Percentiles rank a stretch among this genome's conserved stretches.
phyloP scores from a whole-genome alignment of 2,888 invertebrate genomes.

The Sesia bembeciformis region DNA sequence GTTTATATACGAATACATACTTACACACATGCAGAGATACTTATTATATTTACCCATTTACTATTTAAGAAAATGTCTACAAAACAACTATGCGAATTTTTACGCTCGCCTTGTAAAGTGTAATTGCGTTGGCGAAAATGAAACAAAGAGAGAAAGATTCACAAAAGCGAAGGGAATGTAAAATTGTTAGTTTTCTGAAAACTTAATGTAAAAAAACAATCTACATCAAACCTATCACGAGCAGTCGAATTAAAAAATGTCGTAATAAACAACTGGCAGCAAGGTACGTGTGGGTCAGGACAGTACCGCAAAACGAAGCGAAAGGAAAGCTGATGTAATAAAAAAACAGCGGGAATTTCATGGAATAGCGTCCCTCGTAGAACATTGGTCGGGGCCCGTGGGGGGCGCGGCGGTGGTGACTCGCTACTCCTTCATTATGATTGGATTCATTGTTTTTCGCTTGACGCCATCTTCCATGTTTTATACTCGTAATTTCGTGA shows the following conservation, averaged over 20 bases:
- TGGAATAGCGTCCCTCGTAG: constrained; percentile 10
- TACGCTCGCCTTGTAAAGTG: too few relatives aligned
- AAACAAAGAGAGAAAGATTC: too few relatives aligned
- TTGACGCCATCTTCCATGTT: constrained; percentile 32
- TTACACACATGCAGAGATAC: too few relatives aligned
- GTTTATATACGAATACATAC: too few relatives aligned
- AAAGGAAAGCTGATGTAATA: constrained; percentile 22
- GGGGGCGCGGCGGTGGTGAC: constrained; percentile 6
- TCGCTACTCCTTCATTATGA: constrained; percentile 27
- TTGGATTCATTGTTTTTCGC: constrained; percentile 43
- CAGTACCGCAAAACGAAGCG: constrained; percentile 21
- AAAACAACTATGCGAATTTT: too few relatives aligned
- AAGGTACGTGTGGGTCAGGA: constrained; percentile 24
- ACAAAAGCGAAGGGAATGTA: too few relatives aligned
- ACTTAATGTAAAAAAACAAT: not conserved
- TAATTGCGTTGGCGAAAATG: too few relatives aligned
- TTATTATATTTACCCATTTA: too few relatives aligned
- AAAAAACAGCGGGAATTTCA: constrained; percentile 25
- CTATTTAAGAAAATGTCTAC: too few relatives aligned
- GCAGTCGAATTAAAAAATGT: constrained; percentile 24
- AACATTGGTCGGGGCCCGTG: constrained; percentile 5
- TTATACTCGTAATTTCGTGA: constrained; percentile 27
- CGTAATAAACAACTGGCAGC: constrained; percentile 27
- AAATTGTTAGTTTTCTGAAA: not conserved
- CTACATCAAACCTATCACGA: constrained; percentile 12